These are phyloP conservation scores for Trinectes maculatus DNA, from an alignment of 2,113 vertebrate species.

Conservation along the genomic window DNA sequence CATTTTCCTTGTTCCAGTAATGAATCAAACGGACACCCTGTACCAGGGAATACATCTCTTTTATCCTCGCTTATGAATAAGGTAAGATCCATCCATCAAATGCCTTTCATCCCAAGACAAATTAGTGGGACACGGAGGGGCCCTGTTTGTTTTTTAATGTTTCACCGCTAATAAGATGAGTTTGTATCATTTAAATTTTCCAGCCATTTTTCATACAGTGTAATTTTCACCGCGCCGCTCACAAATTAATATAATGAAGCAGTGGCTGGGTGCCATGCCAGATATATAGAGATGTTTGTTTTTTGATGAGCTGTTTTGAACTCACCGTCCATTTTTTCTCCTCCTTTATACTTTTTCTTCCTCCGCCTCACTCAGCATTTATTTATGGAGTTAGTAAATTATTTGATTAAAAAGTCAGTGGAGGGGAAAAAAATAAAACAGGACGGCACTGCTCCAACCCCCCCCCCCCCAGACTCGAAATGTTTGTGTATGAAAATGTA, in stretches of 20 bases:
- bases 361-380: conserved; percentile 78
- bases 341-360: conserved; percentile 77
- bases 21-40: conserved; percentile 99
- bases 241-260: conserved; percentile 99
- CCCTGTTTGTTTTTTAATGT: conserved; percentile 99
- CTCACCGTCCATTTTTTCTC: conserved; percentile 81
- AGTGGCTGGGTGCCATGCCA: conserved; percentile 94
- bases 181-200: conserved; percentile 99
- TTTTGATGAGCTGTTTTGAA: conserved; percentile 87
- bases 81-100: conserved; percentile 99
- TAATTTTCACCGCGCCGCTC: conserved; percentile 97
- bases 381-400: conserved; percentile 86
- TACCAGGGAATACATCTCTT: conserved; percentile 97
- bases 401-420: conserved; percentile 85
- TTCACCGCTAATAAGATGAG: conserved; percentile 99
- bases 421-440: conserved; percentile 63
- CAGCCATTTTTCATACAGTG: conserved; percentile 97
- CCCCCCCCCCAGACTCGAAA: conserved; percentile 59
- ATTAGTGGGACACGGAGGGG: conserved; percentile 89
- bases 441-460: conserved; percentile 60
- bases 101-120: conserved; percentile 92
- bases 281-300: conserved; percentile 94
- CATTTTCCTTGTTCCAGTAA: conserved; percentile 96
- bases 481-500: conserved; percentile 75
- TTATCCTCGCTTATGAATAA: conserved; percentile 99